Evolutionary conservation across 2,888 invertebrate species (phyloP).

Genomic region (Idaea straminata): DNA sequence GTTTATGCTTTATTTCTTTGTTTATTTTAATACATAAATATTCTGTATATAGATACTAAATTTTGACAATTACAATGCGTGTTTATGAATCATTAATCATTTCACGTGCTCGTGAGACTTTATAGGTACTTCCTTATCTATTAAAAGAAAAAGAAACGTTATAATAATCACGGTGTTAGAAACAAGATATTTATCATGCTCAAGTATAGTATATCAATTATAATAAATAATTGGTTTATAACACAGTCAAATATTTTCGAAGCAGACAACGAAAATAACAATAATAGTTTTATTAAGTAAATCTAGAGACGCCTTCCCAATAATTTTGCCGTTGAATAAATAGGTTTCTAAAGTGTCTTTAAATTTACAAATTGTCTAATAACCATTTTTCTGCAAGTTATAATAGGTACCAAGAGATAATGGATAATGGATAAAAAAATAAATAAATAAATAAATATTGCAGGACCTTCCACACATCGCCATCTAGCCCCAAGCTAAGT

Average conservation of each 20-base stretch:
- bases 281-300: no score
- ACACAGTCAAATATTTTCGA: background rate
- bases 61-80: background rate
- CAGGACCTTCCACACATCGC: no score
- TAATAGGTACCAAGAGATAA: background rate
- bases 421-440: no score
- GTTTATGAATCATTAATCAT: background rate
- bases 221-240: background rate
- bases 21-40: background rate
- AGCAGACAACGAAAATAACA: no score
- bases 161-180: background rate
- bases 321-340: background rate
- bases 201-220: background rate
- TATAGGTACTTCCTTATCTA: background rate
- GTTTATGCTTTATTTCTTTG: background rate
- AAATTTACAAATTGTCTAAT: background rate
- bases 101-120: background rate
- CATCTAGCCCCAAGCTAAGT: no score
- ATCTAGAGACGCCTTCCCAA: background rate
- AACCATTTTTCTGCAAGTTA: background rate
- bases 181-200: background rate
- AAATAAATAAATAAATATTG: no score
- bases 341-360: background rate
- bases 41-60: background rate
- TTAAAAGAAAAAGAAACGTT: background rate